A percentile compares a stretch with the other conserved stretches of the same genome.
These are phyloP conservation scores for Percina caprodes DNA, from an alignment of 2,113 vertebrate species.

Conservation along the genomic window DNA sequence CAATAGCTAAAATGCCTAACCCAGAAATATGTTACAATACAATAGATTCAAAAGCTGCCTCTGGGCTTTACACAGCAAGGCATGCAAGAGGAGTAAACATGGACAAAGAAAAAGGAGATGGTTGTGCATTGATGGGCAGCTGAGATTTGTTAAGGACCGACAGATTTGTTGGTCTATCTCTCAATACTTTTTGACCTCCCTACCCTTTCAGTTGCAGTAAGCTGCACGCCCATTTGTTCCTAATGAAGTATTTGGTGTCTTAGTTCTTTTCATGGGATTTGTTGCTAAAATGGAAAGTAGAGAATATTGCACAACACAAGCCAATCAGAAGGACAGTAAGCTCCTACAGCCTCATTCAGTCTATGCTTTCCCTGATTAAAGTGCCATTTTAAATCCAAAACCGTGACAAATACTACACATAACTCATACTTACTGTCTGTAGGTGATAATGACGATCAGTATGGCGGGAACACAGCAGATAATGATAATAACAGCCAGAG, in stretches of 20 bases:
- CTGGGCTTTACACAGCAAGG: not conserved
- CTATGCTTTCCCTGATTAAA: not conserved
- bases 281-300: not conserved
- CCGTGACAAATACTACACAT: not conserved
- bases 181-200: not conserved
- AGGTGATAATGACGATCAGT: conserved; percentile 95
- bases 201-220: not conserved
- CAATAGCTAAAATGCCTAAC: not conserved
- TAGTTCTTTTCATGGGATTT: not conserved
- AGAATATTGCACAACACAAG: not conserved
- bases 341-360: not conserved
- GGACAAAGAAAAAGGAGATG: not conserved
- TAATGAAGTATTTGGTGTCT: not conserved
- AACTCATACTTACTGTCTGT: conserved; percentile 91
- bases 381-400: not conserved
- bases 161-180: not conserved
- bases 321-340: not conserved
- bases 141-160: not conserved
- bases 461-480: conserved; percentile 97
- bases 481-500: conserved; percentile 96
- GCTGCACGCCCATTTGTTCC: not conserved
- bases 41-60: not conserved
- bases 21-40: not conserved
- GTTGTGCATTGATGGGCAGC: not conserved
- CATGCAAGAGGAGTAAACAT: not conserved